Conservation (phyloP, 2,888 invertebrate genomes). For the Piscicola geometra region DNA sequence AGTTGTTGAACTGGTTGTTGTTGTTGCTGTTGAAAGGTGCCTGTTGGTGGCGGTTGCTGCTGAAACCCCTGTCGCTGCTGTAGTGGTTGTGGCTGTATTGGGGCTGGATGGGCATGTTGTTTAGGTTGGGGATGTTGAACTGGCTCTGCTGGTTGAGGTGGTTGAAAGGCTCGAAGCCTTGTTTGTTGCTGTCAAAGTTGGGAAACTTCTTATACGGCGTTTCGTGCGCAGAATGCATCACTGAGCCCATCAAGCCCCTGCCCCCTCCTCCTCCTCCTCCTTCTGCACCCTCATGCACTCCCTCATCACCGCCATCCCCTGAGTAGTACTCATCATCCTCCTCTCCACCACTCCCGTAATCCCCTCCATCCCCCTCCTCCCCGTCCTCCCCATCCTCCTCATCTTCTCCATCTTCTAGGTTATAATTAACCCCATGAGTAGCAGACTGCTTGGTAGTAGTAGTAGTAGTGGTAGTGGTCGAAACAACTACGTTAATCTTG, state of each 20-base stretch:
- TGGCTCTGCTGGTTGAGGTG: background rate
- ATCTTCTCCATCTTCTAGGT: background rate
- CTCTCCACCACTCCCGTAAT: background rate
- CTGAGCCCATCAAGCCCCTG: background rate
- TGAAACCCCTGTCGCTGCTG: background rate
- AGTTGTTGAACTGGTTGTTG: background rate
- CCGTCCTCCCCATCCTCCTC: background rate
- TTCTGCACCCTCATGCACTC: background rate
- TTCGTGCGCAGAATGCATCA: no score
- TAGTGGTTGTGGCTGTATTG: background rate
- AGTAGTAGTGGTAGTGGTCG: slow-evolving; percentile 7
- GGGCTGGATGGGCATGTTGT: background rate
- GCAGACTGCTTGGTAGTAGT: background rate
- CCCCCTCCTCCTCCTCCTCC: background rate
- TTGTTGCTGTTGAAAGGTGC: background rate
- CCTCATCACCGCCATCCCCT: background rate
- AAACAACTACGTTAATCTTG: background rate
- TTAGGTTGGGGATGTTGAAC: background rate
- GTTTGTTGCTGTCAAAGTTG: background rate
- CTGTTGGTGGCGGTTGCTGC: background rate
- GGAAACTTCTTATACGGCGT: background rate
- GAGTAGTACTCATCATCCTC: background rate
- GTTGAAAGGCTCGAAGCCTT: background rate
- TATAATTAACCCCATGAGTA: background rate
- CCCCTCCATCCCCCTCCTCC: background rate